Evolutionary conservation across 2,888 invertebrate species (phyloP), one percentile per base, ranked within the genome.

Genomic region (Papilio elwesi): DNA sequence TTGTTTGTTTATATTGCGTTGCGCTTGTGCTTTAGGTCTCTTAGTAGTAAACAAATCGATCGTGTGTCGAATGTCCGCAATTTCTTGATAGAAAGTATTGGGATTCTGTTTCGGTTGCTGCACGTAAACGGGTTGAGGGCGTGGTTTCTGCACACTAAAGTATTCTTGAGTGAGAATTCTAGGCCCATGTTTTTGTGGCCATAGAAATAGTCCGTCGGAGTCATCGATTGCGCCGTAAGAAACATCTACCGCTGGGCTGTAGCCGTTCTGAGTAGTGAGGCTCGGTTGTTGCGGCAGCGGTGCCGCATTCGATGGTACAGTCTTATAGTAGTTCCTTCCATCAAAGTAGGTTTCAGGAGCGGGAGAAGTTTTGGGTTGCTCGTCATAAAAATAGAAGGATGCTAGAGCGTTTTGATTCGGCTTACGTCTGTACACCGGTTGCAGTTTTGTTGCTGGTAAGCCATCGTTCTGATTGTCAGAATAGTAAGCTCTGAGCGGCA

Each of bases 371-470:
- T 92, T 91, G 0, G 93, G 91, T 77, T 94, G 93, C 82, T 96
- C 96, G 75, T 96, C 96, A 78, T 96, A 96, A 81, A 96, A 96
- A 80, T 95, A 96, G 85, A 95, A 96, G 9, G 96, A 96, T 0
- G 95, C 94, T 68, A 94, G 86, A 57, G 91, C 90, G 79, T 93
- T 92, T 75, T 91, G 88, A 77, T 86, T 90, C 53, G 90, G 90
- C 79, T 91, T 90, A 51, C 87, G 88, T 77, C 85, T 89, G 75
- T 90, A 92, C 70, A 95, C 94, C 1, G 94, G 93, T 78, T 94
- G 93, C 72, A 94, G 79, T 79, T 94, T 94, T 13, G 94, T 94
- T 68, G 95, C 95, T 6, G 94, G 93, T 70, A 94, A 92, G 75
- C 93, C 90, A 49, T 94, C 92, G 75, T 94, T 92, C 82, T 95